Base-by-base conservation (phyloP, 2,888 invertebrate species). In the Trichogramma dendrolimi region DNA sequence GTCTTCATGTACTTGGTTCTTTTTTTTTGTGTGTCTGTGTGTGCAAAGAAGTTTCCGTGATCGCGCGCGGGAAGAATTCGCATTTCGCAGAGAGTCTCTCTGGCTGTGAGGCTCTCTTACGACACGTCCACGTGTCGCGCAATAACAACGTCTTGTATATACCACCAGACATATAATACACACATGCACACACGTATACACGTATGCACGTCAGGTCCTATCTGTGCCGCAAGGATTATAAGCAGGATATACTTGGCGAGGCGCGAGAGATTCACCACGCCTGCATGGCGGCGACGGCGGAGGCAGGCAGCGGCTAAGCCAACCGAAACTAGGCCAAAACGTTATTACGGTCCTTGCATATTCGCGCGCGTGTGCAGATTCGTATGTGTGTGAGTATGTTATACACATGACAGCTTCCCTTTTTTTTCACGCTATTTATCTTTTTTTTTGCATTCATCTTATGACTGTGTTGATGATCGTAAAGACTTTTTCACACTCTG, bases 241-340 rank as follows among this genome's bases (percentile, higher is more conserved):
- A n/a, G 49, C 6, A 11, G 6, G 49, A 49, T 10, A 49, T 6
- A 49, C 10, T 6, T 6, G 14, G 49, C 10, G 51, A 51, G 51
- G 39, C 38, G 38, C 27, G 51, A 38, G 58, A 63, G 63, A 64
- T 61, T 40, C 57, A 64, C 64, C 64, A 59, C 64, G 55, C 64
- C 64, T 62, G 58, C 39, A 40, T 40, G 41, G 51, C 48, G 51
- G 44, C 55, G 11, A 11, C 57, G 49, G 58, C 61, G 54, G 59
- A 64, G 56, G 51, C 48, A 47, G 51, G 44, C 55, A n/a, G 27
- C 57, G 49, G 58, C 61, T 57, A 61, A 64, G 56, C 64, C 56
- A 51, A 60, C 54, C 61, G 60, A 64, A 64, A 64, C 64, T 62
- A 60, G 64, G 64, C 64, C 52, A 57, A 64, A 64, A 61, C 64